Percentiles rank a stretch among this genome's conserved stretches.
phyloP scores from a whole-genome alignment of 2,888 invertebrate species.

The Rotaria socialis region DNA sequence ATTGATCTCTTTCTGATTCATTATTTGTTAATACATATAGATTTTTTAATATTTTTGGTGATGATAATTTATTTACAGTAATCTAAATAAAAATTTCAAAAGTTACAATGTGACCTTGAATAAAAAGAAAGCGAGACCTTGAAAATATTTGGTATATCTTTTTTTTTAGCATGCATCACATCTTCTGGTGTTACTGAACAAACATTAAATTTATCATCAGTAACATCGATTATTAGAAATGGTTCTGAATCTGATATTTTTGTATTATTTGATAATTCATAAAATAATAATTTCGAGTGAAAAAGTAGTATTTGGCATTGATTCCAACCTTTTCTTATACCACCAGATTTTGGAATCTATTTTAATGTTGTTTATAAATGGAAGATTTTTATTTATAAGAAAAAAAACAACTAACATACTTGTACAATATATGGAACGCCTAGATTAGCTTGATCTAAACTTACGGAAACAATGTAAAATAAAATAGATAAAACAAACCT shows the following conservation, averaged over 20 bases:
- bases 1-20: not conserved
- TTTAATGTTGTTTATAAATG: not conserved
- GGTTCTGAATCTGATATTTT: not conserved
- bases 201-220: constrained; percentile 88
- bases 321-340: not conserved
- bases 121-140: constrained; percentile 60
- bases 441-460: not conserved
- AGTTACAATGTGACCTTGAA: too few relatives aligned
- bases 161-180: constrained; percentile 92
- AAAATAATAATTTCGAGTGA: constrained; percentile 4
- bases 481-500: not conserved
- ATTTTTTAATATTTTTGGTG: not conserved
- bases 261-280: not conserved
- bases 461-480: not conserved
- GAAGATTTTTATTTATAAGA: not conserved
- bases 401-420: not conserved
- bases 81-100: not conserved
- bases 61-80: not conserved
- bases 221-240: not conserved
- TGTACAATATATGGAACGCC: not conserved
- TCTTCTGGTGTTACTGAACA: constrained; percentile 88
- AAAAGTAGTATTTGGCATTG: not conserved
- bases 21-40: not conserved
- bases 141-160: constrained; percentile 97
- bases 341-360: not conserved